phyloP scores from a whole-genome alignment of 2,888 invertebrate genomes.

The Lottia gigantea region DNA sequence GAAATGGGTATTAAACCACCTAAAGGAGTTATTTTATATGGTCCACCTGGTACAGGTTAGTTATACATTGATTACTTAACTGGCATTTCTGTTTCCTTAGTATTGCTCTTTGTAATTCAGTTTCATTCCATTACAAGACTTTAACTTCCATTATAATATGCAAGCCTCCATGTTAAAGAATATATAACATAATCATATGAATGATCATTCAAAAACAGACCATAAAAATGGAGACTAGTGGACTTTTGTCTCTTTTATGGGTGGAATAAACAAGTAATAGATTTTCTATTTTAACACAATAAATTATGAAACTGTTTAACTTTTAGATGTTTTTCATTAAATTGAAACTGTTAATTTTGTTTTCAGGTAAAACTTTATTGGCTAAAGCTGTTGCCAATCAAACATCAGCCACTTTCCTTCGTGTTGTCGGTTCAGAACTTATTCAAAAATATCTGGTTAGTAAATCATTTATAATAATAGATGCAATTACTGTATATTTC shows the following conservation, averaged over 20 bases:
- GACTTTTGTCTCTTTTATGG: too few relatives aligned
- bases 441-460: conserved; percentile 95
- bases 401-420: conserved; percentile 97
- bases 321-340: too few relatives aligned
- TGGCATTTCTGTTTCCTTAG: not conserved
- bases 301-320: too few relatives aligned
- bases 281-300: too few relatives aligned
- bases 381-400: conserved; percentile 99
- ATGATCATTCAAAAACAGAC: too few relatives aligned
- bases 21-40: conserved; percentile 98
- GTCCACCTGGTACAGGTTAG: conserved; percentile 93
- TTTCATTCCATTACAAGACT: too few relatives aligned
- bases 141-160: too few relatives aligned
- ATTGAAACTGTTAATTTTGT: not conserved
- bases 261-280: too few relatives aligned
- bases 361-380: conserved; percentile 84
- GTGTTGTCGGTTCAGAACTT: conserved; percentile 99
- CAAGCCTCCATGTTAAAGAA: too few relatives aligned
- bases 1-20: conserved; percentile 99
- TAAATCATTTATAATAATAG: conserved; percentile 15
- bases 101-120: not conserved
- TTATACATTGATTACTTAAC: not conserved
- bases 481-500: too few relatives aligned
- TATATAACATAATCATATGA: too few relatives aligned
- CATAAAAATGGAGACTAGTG: too few relatives aligned